Conservation (phyloP, 2,113 vertebrate species). For the Elephas maximus region DNA sequence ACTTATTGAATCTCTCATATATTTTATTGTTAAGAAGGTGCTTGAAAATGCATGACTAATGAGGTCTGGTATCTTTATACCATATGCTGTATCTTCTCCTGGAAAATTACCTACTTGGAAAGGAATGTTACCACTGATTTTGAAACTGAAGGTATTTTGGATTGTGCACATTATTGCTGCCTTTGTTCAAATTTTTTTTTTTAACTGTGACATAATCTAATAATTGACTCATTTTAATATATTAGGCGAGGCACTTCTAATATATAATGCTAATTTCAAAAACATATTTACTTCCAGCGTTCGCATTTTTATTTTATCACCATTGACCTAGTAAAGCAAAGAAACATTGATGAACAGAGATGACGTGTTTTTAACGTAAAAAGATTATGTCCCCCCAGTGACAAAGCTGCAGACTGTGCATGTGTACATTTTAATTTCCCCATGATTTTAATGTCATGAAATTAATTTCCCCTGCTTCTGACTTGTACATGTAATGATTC, state of each 20-base stretch:
- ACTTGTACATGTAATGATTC: not conserved
- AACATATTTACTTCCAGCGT: conserved; percentile 47
- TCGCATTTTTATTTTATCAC: conserved; percentile 42
- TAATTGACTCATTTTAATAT: conserved; percentile 23
- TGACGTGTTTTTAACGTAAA: not conserved
- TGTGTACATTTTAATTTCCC: not conserved
- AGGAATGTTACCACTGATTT: not conserved
- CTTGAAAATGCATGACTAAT: conserved; percentile 4
- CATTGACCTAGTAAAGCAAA: conserved; percentile 25
- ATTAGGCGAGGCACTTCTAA: not conserved
- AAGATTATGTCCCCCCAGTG: not conserved
- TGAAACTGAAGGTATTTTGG: conserved; percentile 44
- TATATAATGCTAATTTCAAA: conserved; percentile 37
- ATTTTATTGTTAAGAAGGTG: conserved; percentile 14
- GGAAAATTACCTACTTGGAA: not conserved
- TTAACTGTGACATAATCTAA: not conserved
- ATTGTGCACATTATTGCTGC: not conserved
- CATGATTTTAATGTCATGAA: conserved; percentile 19
- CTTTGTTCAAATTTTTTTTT: conserved; percentile 22
- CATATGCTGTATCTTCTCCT: not conserved
- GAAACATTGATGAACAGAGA: conserved; percentile 19
- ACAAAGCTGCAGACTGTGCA: not conserved
- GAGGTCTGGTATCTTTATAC: not conserved
- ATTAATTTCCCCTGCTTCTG: not conserved
- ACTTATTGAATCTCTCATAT: not conserved